Conservation (phyloP, 2,797 vertebrate species). For the Dendrocincla fuliginosa region DNA sequence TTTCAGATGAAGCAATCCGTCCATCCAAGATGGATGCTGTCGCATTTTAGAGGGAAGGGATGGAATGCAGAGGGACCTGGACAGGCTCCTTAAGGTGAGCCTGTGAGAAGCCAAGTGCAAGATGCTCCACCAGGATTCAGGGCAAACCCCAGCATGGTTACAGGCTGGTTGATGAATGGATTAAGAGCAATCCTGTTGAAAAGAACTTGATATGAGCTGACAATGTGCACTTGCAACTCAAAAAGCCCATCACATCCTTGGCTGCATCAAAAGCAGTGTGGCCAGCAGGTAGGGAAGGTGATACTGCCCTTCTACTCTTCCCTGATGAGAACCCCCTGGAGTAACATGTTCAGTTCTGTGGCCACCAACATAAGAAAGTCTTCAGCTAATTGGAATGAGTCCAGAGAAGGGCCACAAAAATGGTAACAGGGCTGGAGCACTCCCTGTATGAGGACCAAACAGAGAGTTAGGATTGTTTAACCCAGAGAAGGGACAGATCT, state of each 20-base stretch:
- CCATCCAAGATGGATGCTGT: neutral
- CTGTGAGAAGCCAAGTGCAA: neutral
- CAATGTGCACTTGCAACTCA: neutral
- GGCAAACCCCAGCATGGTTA: neutral
- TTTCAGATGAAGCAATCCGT: neutral
- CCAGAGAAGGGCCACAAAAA: neutral
- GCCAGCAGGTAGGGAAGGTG: neutral
- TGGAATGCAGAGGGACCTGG: neutral
- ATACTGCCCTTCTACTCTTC: neutral
- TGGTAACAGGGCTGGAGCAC: neutral
- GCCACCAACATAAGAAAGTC: neutral
- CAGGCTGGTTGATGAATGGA: accelerated
- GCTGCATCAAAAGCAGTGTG: neutral
- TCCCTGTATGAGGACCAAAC: neutral
- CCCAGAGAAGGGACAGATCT: neutral
- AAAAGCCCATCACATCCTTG: neutral
- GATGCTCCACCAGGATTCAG: neutral
- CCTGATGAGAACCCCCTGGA: neutral
- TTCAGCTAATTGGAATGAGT: neutral
- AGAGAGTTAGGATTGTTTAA: neutral
- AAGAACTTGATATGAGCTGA: neutral
- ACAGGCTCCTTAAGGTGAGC: neutral
- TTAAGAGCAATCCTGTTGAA: neutral
- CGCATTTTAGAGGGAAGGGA: neutral
- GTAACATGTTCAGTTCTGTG: neutral